Percentiles rank a stretch among this genome's conserved stretches.
Evolutionary conservation across 1,140 invertebrate species (phyloP).

Genomic region (Drosophila sechellia): DNA sequence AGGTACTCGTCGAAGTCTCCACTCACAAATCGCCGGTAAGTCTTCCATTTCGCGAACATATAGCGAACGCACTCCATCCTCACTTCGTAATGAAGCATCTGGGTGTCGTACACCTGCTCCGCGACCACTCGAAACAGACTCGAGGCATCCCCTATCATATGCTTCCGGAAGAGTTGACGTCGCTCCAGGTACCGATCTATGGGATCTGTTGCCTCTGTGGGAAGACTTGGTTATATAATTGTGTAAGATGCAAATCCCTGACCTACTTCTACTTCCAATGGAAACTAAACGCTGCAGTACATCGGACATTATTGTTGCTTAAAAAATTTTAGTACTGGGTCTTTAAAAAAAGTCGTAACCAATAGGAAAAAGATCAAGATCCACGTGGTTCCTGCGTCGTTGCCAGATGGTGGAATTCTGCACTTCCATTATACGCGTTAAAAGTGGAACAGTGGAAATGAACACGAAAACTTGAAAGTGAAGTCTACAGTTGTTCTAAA

Average conservation of each 20-base stretch:
- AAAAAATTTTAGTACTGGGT: neutral
- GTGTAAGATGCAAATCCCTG: no score
- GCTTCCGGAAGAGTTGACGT: conserved; percentile 92
- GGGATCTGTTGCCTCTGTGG: conserved; percentile 40
- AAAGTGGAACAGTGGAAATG: no score
- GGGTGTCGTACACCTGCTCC: conserved; percentile 93
- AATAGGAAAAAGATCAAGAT: neutral
- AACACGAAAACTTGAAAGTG: no score
- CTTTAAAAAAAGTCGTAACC: no score
- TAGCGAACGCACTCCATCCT: conserved; percentile 89
- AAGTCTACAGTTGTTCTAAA: no score
- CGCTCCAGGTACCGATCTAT: conserved; percentile 91
- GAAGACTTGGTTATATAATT: neutral
- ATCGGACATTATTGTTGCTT: neutral
- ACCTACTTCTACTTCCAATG: neutral
- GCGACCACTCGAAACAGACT: conserved; percentile 93
- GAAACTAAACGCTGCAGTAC: neutral
- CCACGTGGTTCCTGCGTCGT: neutral
- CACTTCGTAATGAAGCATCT: conserved; percentile 89
- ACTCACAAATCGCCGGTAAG: conserved; percentile 79
- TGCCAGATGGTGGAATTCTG: neutral
- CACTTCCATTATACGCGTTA: no score
- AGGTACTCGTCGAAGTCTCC: conserved; percentile 87
- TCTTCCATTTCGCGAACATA: conserved; percentile 86
- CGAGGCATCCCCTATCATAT: conserved; percentile 90